A percentile compares a stretch with the other conserved stretches of the same genome.
Evolutionary conservation across 2,888 invertebrate species (phyloP).

Genomic region (Micropterix aruncella): DNA sequence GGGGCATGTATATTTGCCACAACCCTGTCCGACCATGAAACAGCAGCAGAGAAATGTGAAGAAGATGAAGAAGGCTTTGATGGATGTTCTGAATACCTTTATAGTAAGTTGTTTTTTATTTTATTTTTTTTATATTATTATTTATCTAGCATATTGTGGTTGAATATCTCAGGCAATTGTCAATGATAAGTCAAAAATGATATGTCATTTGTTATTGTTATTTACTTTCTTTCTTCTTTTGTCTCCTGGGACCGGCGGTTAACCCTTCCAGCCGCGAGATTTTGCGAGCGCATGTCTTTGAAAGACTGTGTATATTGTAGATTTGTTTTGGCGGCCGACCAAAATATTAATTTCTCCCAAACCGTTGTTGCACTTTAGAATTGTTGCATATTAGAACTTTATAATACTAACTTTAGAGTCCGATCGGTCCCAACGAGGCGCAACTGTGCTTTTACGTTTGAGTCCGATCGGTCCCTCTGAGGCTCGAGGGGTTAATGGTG

Average conservation of each 20-base stretch:
- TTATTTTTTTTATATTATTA: conserved; percentile 3
- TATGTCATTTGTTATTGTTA: neutral
- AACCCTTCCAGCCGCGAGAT: too few relatives aligned
- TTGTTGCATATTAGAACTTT: too few relatives aligned
- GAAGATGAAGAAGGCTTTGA: conserved; percentile 99
- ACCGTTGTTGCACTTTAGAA: too few relatives aligned
- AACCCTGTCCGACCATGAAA: conserved; percentile 95
- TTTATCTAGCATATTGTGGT: neutral
- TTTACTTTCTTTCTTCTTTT: neutral
- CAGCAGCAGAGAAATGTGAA: conserved; percentile 98
- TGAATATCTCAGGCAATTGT: conserved; percentile 4
- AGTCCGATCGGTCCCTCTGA: too few relatives aligned
- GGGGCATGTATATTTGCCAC: conserved; percentile 98
- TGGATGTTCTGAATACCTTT: conserved; percentile 93
- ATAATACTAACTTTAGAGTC: too few relatives aligned
- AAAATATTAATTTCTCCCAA: too few relatives aligned
- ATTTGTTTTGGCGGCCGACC: too few relatives aligned
- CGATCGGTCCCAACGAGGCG: too few relatives aligned
- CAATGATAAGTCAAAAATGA: neutral
- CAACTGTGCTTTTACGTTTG: too few relatives aligned
- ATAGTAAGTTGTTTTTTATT: conserved; percentile 53
- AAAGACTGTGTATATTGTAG: too few relatives aligned
- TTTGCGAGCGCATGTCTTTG: too few relatives aligned
- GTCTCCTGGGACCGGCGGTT: neutral
- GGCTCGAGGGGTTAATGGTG: too few relatives aligned